These are phyloP conservation scores for Gymnocheta viridis DNA, from an alignment of 2,888 invertebrate species.

Conservation along the genomic window DNA sequence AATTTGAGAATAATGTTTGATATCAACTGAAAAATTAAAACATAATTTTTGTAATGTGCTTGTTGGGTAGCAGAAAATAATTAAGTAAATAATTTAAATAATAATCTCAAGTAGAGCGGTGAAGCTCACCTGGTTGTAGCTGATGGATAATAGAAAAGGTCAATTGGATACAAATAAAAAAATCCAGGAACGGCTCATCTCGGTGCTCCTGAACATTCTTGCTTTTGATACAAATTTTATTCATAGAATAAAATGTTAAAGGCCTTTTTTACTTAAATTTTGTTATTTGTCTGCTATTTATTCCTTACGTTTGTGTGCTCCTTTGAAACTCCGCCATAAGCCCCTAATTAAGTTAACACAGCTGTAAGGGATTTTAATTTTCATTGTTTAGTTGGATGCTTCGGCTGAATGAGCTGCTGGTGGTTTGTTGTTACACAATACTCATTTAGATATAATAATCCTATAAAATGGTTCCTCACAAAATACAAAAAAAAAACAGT, in stretches of 20 bases:
- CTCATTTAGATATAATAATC: conserved; percentile 64
- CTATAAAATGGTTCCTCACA: conserved; percentile 54
- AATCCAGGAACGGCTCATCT: not conserved
- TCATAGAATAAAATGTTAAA: conserved; percentile 41
- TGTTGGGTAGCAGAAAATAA: no score
- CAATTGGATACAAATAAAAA: conserved; percentile 4
- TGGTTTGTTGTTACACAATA: conserved; percentile 21
- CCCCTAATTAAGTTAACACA: not conserved
- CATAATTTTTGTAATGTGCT: no score
- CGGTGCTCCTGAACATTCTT: not conserved
- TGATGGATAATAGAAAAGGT: conserved; percentile 39
- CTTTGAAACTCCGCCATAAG: not conserved
- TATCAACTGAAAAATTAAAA: no score
- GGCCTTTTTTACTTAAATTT: conserved; percentile 41
- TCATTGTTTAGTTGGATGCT: conserved; percentile 5
- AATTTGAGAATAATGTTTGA: no score
- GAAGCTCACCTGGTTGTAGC: not conserved
- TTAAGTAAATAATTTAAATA: no score
- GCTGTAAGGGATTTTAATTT: conserved; percentile 50
- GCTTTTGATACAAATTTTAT: not conserved
- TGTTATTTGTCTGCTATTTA: conserved; percentile 35
- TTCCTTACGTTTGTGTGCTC: not conserved
- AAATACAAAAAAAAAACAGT: not conserved
- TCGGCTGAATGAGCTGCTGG: not conserved
- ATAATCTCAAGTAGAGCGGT: not conserved